Base-by-base conservation (phyloP, 2,888 invertebrate species). In the Octodonta nipae region DNA sequence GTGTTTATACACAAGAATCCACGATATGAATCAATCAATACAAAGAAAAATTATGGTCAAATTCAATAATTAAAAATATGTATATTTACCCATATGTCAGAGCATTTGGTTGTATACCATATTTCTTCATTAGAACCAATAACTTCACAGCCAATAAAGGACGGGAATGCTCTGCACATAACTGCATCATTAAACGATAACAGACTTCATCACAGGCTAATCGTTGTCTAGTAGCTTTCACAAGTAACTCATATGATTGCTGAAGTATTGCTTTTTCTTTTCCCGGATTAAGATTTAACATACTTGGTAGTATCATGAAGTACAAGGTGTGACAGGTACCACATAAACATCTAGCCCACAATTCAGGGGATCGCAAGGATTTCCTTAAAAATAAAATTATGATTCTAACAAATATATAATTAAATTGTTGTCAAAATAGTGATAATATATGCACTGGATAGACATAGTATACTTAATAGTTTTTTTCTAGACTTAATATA, bases 181-280 rank as follows among this genome's bases (percentile, higher is more conserved):
- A 68, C 62, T 96, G 93, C 88, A 98, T 93, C 79, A 98, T 85
- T 31, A 95, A 85, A 37, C 98, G 75, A 62, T 95, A 98, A 64
- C 96, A 96, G 30, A 96, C 87, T 71, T 95, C 95, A 65, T 95
- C 95, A 51, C 87, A 86, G 22, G 83, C 80, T 39, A 93, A 74
- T 50, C 80, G 73, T 34, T 85, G 70, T 46, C 82, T 80, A 43
- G 89, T 87, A 55, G 95, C 88, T 45, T 82, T 75, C 28, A 84
- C 82, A 25, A 98, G 67, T 30, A 93, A 65, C 52, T 89, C 86
- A 54, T 85, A 91, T 1, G 92, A 91, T 35, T 75, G 67, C 29
- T 82, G 72, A 28, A 93, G 60, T 1, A 75, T 71, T 2, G 81
- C 77, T 44, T 82, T 79, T 46, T 82, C 79, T 53, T 78, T 81